A percentile compares a stretch with the other conserved stretches of the same genome.
Conservation (phyloP, 2,797 vertebrate genomes). For the Halcyon leucocephala region DNA sequence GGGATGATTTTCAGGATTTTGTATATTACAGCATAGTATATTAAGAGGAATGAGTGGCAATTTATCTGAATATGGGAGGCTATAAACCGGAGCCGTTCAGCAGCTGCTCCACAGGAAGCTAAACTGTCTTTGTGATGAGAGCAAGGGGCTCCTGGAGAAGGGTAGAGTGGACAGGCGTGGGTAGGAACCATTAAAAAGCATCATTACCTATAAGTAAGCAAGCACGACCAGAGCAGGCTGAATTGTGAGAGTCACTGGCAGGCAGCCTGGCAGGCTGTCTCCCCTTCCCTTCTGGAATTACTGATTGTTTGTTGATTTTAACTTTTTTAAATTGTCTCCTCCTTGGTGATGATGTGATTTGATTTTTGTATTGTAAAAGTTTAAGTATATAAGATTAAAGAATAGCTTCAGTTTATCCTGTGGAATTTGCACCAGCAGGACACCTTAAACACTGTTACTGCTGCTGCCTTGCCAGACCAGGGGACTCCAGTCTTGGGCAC, state of each 20-base stretch:
- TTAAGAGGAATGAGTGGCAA: constrained; percentile 37
- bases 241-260: background rate
- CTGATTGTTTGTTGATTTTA: background rate
- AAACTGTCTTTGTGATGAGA: constrained; percentile 34
- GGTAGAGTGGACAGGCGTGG: background rate
- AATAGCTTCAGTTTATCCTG: background rate
- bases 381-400: background rate
- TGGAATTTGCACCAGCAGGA: background rate
- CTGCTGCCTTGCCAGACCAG: constrained; percentile 41
- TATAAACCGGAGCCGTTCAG: constrained; percentile 29
- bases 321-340: background rate
- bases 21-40: constrained; percentile 23
- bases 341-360: background rate
- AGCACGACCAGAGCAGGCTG: background rate
- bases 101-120: constrained; percentile 51
- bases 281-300: background rate
- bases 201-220: background rate
- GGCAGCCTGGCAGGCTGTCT: background rate
- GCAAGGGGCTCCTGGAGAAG: background rate
- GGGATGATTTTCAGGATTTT: constrained; percentile 26
- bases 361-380: background rate
- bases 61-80: constrained; percentile 50
- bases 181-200: background rate
- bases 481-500: constrained; percentile 13
- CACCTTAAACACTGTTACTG: background rate